Evolutionary conservation across 2,888 invertebrate genomes (phyloP).

Genomic region (Agapostemon virescens): DNA sequence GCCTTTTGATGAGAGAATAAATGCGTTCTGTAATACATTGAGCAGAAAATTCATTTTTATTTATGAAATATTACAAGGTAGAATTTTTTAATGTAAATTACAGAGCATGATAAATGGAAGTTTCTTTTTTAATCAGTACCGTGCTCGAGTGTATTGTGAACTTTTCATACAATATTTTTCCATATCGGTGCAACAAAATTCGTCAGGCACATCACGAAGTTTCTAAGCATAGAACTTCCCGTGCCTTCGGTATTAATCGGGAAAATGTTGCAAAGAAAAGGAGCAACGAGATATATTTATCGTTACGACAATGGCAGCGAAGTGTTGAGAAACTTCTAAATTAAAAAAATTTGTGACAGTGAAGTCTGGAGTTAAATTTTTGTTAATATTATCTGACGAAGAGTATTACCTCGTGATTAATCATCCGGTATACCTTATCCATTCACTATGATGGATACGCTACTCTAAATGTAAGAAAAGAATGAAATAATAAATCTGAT

Average conservation of each 20-base stretch:
- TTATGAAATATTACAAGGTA: no score
- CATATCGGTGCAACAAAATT: background rate
- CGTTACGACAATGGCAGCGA: background rate
- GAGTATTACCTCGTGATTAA: background rate
- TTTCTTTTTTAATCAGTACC: background rate
- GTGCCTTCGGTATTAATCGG: background rate
- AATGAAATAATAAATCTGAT: background rate
- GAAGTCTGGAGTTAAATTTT: background rate
- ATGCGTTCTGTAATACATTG: no score
- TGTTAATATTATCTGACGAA: background rate
- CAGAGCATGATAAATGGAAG: no score
- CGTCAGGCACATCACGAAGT: background rate
- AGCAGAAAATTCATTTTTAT: no score
- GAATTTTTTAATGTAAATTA: background rate
- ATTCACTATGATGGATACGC: conserved; percentile 28
- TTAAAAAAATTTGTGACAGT: conserved; percentile 10
- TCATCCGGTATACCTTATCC: background rate
- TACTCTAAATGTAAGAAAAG: background rate
- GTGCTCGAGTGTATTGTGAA: no score
- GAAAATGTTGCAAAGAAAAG: background rate
- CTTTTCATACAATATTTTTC: background rate
- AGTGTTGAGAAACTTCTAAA: conserved; percentile 16
- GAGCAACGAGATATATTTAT: background rate
- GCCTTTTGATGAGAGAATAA: no score
- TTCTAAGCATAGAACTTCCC: background rate